Evolutionary conservation across 2,113 vertebrate species (phyloP).

Genomic region (Bombycilla garrulus): DNA sequence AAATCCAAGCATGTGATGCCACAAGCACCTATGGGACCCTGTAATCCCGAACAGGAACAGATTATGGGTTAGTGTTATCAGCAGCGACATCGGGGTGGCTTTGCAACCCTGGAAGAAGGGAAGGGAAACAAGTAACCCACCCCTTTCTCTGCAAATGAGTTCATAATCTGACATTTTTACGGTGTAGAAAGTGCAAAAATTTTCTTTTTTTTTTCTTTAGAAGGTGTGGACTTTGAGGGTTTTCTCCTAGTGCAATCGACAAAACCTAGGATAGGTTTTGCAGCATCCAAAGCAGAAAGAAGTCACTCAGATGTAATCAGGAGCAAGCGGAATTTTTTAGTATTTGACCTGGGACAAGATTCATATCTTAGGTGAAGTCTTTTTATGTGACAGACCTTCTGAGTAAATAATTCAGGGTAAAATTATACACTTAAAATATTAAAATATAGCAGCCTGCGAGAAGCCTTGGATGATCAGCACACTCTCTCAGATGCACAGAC

Average conservation of each 20-base stretch:
- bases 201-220: neutral
- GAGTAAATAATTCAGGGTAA: neutral
- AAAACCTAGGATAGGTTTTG: neutral
- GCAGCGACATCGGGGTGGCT: fast-evolving
- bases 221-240: fast-evolving
- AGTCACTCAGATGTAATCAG: too few species aligned
- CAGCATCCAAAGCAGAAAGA: neutral
- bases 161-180: neutral
- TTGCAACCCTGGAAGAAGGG: neutral
- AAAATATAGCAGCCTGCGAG: fast-evolving
- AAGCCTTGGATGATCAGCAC: neutral
- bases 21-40: neutral
- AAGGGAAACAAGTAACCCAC: neutral
- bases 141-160: too few species aligned
- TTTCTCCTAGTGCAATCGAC: neutral
- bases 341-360: neutral
- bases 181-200: neutral
- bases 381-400: neutral
- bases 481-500: fast-evolving
- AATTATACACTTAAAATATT: neutral
- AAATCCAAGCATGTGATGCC: neutral
- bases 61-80: neutral
- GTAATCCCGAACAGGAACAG: neutral
- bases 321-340: neutral
- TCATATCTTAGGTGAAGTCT: neutral